Evolutionary conservation across 2,888 invertebrate genomes (phyloP), one percentile per base, ranked within the genome.

Genomic region (Caenorhabditis auriculariae): DNA sequence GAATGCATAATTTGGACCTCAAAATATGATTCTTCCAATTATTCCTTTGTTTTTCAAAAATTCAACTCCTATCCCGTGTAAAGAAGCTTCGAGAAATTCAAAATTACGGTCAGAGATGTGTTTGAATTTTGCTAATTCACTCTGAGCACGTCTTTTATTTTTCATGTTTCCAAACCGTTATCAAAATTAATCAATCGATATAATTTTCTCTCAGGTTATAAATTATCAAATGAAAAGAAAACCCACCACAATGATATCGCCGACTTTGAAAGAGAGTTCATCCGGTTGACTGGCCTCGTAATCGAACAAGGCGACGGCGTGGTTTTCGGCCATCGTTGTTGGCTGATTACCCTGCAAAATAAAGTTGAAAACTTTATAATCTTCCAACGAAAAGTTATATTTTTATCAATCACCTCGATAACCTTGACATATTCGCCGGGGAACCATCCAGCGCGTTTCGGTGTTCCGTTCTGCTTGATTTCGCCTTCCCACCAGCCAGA

Each of bases 401-500:
- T 38, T 21, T 37, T 12, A 29, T 26, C 27, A 38, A 35, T 41
- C 21, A 61, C 69, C 64, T 60, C 82, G 32, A 84, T 67, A 64
- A 85, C 70, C 86, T 94, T 94, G 7, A 96, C 93, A 82, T 96
- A 98, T 61, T 91, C 92, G 26, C 95, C 96, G 0, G 98, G 98
- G 85, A 99, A 98, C 98, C 98, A 98, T 2, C 98, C 98, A 83
- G 93, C 92, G 32, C 91, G 85, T n/a, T n/a, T n/a, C 82, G 91
- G 91, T 12, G 61, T 61, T 26, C 75, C 80, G 32, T 66, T 54
- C 19, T 68, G 17, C 9, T 55, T 94, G 41, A 95, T 84, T 84
- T 98, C 96, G 1, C 98, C 98, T 85, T 98, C 96, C 96, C 96
- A 99, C 98, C 98, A 98, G 21, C 98, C 98, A 45, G 91, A 91